Evolutionary conservation across 64 coral and sea anemone species (phyloP).

Genomic region (Acropora tenuis): DNA sequence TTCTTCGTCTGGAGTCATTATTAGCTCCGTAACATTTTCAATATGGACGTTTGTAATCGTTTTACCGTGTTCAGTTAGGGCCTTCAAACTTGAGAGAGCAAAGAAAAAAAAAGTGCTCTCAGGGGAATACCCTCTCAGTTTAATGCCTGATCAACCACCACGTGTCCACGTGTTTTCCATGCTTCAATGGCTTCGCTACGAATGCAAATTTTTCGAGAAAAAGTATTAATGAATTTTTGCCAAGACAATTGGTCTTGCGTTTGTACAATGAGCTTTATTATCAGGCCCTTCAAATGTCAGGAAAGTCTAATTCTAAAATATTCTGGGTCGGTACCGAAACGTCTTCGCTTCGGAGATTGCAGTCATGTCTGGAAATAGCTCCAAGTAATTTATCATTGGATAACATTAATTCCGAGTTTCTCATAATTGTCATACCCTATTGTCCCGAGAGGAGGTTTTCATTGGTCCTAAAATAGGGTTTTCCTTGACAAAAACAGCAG

Average conservation of each 20-base stretch:
- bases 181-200: no score
- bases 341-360: not conserved
- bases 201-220: no score
- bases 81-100: no score
- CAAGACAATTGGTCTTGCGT: not conserved
- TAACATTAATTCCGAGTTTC: not conserved
- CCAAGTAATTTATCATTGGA: not conserved
- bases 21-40: no score
- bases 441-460: not conserved
- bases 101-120: no score
- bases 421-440: not conserved
- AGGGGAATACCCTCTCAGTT: no score
- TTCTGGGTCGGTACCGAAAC: not conserved
- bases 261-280: not conserved
- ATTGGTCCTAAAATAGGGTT: not conserved
- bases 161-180: no score
- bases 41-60: no score
- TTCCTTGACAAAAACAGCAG: not conserved
- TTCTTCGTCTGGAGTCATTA: no score
- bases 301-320: not conserved
- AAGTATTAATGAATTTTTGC: no score
- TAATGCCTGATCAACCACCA: no score
- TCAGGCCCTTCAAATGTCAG: not conserved
- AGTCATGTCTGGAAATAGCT: constrained; percentile 42
- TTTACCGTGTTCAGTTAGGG: no score